A percentile compares a stretch with the other conserved stretches of the same genome.
phyloP scores from a whole-genome alignment of 2,113 vertebrate genomes.

The Aptenodytes patagonicus region DNA sequence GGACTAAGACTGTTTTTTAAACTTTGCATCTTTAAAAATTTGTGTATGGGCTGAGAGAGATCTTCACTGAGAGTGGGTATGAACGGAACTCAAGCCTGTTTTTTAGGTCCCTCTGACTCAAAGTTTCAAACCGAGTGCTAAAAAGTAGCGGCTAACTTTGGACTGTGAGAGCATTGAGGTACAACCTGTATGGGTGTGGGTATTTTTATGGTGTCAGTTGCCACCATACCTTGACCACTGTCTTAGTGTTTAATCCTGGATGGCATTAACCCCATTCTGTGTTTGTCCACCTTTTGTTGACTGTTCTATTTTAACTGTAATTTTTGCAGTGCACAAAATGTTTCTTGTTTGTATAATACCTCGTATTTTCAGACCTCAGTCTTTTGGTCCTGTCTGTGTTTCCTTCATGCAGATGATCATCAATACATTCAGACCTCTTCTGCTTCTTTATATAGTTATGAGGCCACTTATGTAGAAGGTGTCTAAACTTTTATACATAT shows the following conservation, averaged over 20 bases:
- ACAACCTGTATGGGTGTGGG: background rate
- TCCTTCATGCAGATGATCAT: background rate
- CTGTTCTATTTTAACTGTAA: background rate
- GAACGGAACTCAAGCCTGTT: background rate
- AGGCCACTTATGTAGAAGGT: too few relatives aligned
- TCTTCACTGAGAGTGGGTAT: background rate
- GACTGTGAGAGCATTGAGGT: rapidly evolving
- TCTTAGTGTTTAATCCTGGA: background rate
- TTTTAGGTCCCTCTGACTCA: background rate
- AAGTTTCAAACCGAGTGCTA: background rate
- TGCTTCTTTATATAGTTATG: background rate
- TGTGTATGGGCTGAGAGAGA: background rate
- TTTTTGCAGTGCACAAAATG: background rate
- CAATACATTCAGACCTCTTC: background rate
- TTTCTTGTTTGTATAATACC: background rate
- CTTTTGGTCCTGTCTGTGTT: background rate
- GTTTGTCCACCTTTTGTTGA: background rate
- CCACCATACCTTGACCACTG: background rate
- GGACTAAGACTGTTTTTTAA: background rate
- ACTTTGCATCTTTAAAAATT: background rate
- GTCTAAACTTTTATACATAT: background rate
- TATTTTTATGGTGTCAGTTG: background rate
- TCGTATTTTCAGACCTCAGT: background rate
- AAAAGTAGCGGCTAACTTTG: background rate
- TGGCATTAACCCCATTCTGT: background rate